Evolutionary conservation across 1,140 invertebrate genomes (phyloP).

Genomic region (Aphis craccivora): DNA sequence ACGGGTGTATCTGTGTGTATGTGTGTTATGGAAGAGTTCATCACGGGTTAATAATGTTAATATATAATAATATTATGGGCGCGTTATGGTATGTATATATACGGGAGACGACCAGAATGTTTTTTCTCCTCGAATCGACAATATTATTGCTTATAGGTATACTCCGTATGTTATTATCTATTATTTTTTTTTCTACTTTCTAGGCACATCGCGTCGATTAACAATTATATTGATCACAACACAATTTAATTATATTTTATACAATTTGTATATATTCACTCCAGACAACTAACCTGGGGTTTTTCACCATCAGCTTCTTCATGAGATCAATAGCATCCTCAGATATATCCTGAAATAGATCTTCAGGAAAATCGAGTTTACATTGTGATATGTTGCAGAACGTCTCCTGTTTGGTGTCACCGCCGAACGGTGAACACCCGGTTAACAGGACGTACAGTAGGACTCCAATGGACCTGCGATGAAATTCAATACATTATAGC

Average conservation of each 20-base stretch:
- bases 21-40: not conserved
- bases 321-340: constrained; percentile 87
- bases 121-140: not conserved
- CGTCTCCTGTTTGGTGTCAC: constrained; percentile 91
- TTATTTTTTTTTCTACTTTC: not conserved
- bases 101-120: not conserved
- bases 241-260: not conserved
- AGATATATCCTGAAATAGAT: constrained; percentile 86
- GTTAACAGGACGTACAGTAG: constrained; percentile 91
- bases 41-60: not conserved
- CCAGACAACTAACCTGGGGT: constrained; percentile 60
- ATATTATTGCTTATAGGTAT: not conserved
- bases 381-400: constrained; percentile 95
- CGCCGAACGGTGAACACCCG: constrained; percentile 91
- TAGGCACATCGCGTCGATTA: not conserved
- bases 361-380: constrained; percentile 87
- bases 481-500: constrained; percentile 15
- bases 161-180: not conserved
- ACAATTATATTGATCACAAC: not conserved
- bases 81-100: not conserved
- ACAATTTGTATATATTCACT: not conserved
- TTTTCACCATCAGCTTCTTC: constrained; percentile 60
- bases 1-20: not conserved
- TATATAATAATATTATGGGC: not conserved
- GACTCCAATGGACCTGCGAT: constrained; percentile 76